phyloP scores from a whole-genome alignment of 2,113 vertebrate genomes.

The Vulpes vulpes region DNA sequence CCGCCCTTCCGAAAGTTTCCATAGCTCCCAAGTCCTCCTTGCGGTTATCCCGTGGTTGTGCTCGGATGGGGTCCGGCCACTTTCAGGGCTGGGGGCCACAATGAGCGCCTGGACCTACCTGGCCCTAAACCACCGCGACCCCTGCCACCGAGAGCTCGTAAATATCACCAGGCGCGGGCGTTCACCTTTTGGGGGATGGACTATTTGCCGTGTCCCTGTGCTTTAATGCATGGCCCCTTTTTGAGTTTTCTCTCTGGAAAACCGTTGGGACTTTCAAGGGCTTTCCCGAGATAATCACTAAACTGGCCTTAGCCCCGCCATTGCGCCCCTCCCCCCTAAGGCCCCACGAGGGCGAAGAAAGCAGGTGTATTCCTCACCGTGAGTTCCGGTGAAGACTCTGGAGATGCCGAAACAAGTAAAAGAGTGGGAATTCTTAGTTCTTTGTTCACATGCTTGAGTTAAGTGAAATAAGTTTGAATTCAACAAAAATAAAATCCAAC shows the following conservation, averaged over 20 bases:
- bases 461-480: not conserved
- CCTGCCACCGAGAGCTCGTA: not conserved
- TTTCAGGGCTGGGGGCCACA: not conserved
- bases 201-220: slow-evolving; percentile 11
- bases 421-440: not conserved
- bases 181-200: slow-evolving; percentile 18
- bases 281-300: slow-evolving; percentile 17
- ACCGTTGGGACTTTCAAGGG: not conserved
- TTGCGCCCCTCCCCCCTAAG: accelerated
- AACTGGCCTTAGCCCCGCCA: not conserved
- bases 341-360: not conserved
- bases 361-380: slow-evolving; percentile 55
- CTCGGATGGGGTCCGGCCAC: not conserved
- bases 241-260: slow-evolving; percentile 60
- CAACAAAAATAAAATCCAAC: not conserved
- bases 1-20: slow-evolving; percentile 13
- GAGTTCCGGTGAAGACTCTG: not conserved
- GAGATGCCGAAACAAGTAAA: slow-evolving; percentile 3
- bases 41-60: not conserved
- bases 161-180: not conserved
- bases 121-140: too few relatives aligned
- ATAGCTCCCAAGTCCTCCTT: not conserved
- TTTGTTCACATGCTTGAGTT: not conserved
- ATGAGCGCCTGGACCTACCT: not conserved
- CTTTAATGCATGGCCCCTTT: not conserved